A percentile compares a stretch with the other conserved stretches of the same genome.
Conservation (phyloP, 2,797 vertebrate genomes). For the Syngnathus rostellatus region DNA sequence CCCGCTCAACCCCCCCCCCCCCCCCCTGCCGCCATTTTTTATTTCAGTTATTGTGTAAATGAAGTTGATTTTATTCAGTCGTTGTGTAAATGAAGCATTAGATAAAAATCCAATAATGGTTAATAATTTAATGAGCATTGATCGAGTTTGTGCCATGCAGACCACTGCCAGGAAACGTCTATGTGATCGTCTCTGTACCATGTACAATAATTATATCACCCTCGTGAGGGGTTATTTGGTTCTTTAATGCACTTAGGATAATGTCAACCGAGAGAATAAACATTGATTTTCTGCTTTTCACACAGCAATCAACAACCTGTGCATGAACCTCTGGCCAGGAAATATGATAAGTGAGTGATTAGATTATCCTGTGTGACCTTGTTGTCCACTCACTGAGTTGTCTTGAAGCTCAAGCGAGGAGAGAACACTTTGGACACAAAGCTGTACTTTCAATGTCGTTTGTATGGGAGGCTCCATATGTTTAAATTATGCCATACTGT, state of each 20-base stretch:
- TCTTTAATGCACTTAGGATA: constrained; percentile 55
- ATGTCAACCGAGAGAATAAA: constrained; percentile 48
- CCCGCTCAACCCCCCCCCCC: no score
- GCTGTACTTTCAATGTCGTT: not conserved
- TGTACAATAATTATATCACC: constrained; percentile 19
- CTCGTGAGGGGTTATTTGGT: constrained; percentile 39
- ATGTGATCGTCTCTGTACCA: not conserved
- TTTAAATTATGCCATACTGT: constrained; percentile 18
- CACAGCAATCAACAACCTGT: constrained; percentile 49
- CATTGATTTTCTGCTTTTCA: constrained; percentile 53
- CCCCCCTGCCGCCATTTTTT: no score
- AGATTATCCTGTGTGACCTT: constrained; percentile 35
- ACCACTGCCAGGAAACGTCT: not conserved
- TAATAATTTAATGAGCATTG: not conserved
- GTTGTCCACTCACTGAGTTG: not conserved
- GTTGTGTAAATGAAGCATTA: not conserved
- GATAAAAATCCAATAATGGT: not conserved
- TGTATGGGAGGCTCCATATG: constrained; percentile 8
- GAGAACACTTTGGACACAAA: constrained; percentile 8
- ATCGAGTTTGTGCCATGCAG: not conserved
- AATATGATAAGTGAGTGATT: constrained; percentile 39
- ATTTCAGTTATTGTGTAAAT: no score
- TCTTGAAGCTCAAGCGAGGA: not conserved
- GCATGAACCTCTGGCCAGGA: constrained; percentile 25
- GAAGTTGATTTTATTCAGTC: not conserved